These are phyloP conservation scores for Escarpia spicata DNA, from an alignment of 2,888 invertebrate genomes.

Conservation along the genomic window DNA sequence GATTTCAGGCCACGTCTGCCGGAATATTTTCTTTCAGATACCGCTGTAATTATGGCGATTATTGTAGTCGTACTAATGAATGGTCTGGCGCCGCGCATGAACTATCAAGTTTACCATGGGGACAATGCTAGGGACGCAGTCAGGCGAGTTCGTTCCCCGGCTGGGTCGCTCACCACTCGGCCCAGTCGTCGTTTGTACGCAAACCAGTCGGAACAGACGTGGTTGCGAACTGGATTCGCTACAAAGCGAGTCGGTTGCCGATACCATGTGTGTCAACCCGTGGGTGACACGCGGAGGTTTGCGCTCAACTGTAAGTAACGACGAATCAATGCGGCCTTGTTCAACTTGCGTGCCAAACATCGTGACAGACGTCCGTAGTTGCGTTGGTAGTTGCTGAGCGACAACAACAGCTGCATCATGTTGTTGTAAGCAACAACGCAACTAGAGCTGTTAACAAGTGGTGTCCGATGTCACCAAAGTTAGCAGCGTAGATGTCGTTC, in stretches of 20 bases:
- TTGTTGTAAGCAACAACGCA: not conserved
- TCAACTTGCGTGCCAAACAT: not conserved
- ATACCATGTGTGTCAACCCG: not conserved
- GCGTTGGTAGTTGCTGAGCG: not conserved
- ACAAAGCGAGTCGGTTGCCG: constrained; percentile 7
- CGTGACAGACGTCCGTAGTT: not conserved
- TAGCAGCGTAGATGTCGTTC: not conserved
- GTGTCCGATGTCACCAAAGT: not conserved
- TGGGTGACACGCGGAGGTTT: not conserved
- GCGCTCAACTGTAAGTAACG: not conserved
- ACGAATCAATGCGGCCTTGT: not conserved
- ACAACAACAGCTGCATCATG: not conserved
- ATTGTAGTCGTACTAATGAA: constrained; percentile 3
- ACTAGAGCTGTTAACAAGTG: not conserved
- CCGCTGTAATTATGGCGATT: constrained; percentile 6
- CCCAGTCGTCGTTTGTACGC: not conserved
- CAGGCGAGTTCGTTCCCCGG: not conserved
- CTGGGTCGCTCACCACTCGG: not conserved
- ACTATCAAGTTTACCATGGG: not conserved
- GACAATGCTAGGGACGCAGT: not conserved
- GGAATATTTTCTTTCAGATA: too few species aligned
- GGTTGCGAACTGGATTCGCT: not conserved
- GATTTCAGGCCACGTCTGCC: constrained; percentile 6
- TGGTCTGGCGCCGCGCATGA: constrained; percentile 9
- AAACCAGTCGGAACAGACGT: not conserved